Base-by-base conservation (phyloP, 2,797 vertebrate species). In the Scolopax bukidnonensis region DNA sequence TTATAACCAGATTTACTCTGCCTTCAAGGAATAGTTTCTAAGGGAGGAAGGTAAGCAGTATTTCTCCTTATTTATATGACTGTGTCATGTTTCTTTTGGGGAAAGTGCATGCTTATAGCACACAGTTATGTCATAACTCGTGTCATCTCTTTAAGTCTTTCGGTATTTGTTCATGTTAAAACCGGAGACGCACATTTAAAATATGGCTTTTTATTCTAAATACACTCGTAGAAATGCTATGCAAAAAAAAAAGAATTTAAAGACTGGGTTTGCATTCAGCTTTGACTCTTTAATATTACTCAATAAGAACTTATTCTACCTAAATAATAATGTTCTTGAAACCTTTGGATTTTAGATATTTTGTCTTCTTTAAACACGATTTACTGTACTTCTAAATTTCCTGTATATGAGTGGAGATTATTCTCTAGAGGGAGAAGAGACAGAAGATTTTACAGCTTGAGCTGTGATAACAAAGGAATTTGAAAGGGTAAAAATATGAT, bases 1-100 rank as follows among this genome's bases (percentile, higher is more conserved):
- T 65, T 48, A 40, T 89, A 82, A 88, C 36, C 53, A 87, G 63
- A 68, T 94, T 90, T 78, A 60, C 30, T 64, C 60, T 77, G 56
- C 61, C 76, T 78, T 77, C 82, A 64, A 80, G 67, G 84, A 75
- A 53, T 68, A 61, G 84, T 70, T 95, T 70, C 93, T 83, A 76
- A 89, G 59, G 57, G 65, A 82, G 87, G 51, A 93, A 97, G 96
- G 97, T 97, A 97, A 98, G 97, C 74, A 92, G 16, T 68, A 67
- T 84, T 97, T 95, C 61, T 73, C 57, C 54, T 97, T 89, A 81
- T 84, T 90, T 89, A 41, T 89, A 15, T 60, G 65, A 45, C 10
- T 38, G 64, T 41, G 19, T 74, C 76, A 87, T 54, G 40, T 92
- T 91, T 92, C 30, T 48, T 64, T 60, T 20, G 33, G 69, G 54